Percentiles rank a stretch among this genome's conserved stretches.
These are phyloP conservation scores for Tokudaia muenninki DNA, from an alignment of 2,797 vertebrate species.

Conservation along the genomic window DNA sequence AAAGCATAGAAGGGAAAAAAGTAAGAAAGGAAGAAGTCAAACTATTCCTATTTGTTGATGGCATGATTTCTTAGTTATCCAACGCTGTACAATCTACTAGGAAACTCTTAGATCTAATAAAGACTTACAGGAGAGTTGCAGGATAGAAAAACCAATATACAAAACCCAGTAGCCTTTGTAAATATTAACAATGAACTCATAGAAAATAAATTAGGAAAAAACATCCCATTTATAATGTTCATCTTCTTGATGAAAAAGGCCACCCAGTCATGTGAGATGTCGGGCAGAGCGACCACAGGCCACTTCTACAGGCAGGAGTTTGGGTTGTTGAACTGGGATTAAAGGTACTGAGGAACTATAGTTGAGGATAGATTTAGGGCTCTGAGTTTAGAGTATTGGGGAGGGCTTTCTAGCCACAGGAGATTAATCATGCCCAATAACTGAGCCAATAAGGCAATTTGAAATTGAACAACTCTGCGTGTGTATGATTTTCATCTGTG, in stretches of 20 bases:
- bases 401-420: no score
- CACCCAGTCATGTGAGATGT: no score
- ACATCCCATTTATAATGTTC: neutral
- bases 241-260: neutral
- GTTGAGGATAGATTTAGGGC: no score
- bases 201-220: neutral
- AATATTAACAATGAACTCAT: neutral
- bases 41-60: neutral
- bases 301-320: no score
- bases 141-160: neutral
- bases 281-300: no score
- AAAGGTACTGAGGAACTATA: no score
- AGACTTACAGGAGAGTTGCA: neutral
- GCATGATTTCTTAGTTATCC: neutral
- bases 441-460: no score
- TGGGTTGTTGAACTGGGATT: no score
- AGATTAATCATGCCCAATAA: no score
- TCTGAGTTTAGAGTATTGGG: no score
- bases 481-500: no score
- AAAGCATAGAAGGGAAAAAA: neutral
- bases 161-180: neutral
- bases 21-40: neutral
- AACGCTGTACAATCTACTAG: neutral
- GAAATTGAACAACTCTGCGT: no score
- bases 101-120: neutral